Conservation (phyloP, 2,888 invertebrate genomes). For the Mellilla xanthometata region DNA sequence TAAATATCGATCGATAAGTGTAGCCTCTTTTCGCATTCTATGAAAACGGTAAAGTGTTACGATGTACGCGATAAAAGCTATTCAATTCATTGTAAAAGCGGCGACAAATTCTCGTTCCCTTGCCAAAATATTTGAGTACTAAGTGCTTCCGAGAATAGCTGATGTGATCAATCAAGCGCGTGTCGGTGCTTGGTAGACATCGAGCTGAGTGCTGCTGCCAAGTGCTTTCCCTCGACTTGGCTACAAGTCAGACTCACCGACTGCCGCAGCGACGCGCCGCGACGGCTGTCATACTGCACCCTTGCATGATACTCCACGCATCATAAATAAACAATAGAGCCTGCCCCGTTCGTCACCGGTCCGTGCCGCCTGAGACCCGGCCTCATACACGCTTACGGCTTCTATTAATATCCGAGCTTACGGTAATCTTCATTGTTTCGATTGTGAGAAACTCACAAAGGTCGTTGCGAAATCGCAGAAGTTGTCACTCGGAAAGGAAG, state of each 20-base stretch:
- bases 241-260: constrained; percentile 31
- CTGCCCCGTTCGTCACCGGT: constrained; percentile 28
- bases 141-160: constrained; percentile 47
- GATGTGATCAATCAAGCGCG: constrained; percentile 55
- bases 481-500: constrained; percentile 24
- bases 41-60: constrained; percentile 5
- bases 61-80: constrained; percentile 12
- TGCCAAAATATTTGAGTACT: constrained; percentile 44
- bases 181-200: constrained; percentile 56
- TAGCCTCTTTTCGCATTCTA: neutral
- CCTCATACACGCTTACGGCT: constrained; percentile 21
- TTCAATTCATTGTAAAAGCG: constrained; percentile 16
- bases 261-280: constrained; percentile 5
- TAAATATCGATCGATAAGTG: neutral
- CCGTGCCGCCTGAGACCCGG: constrained; percentile 26
- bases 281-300: constrained; percentile 10
- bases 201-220: constrained; percentile 44
- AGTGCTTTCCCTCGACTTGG: constrained; percentile 46
- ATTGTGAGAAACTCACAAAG: constrained; percentile 19
- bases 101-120: constrained; percentile 26
- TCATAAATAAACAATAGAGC: constrained; percentile 32
- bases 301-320: constrained; percentile 37
- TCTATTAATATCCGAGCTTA: constrained; percentile 7
- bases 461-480: constrained; percentile 5
- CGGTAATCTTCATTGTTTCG: constrained; percentile 16